Evolutionary conservation across 2,113 vertebrate genomes (phyloP).

Genomic region (Todiramphus saurophagus): DNA sequence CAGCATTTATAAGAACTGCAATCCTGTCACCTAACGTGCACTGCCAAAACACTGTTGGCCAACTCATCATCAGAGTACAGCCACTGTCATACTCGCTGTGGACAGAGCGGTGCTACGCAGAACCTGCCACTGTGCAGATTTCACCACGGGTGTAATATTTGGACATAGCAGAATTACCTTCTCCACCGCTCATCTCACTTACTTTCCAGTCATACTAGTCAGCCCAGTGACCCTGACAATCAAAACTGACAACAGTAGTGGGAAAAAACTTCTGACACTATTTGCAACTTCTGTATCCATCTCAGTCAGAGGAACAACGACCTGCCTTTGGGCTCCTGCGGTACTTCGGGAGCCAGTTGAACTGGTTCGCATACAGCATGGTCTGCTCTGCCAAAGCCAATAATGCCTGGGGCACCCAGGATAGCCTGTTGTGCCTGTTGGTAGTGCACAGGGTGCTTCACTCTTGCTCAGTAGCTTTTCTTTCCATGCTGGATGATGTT

Average conservation of each 20-base stretch:
- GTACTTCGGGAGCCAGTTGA: constrained; percentile 38
- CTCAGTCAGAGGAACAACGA: constrained; percentile 2
- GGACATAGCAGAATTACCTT: neutral
- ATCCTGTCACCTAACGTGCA: neutral
- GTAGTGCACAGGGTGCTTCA: neutral
- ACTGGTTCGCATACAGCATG: constrained; percentile 45
- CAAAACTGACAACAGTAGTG: neutral
- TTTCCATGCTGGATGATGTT: neutral
- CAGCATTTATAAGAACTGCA: neutral
- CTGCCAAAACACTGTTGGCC: neutral
- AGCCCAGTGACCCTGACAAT: neutral
- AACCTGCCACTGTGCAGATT: neutral
- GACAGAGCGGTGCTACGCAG: neutral
- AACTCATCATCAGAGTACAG: neutral
- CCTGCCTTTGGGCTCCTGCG: neutral
- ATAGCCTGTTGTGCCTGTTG: constrained; percentile 47
- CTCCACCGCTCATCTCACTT: neutral
- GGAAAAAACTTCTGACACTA: neutral
- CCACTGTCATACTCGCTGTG: fast-evolving
- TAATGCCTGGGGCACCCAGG: constrained; percentile 18
- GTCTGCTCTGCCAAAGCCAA: constrained; percentile 40
- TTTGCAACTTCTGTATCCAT: neutral
- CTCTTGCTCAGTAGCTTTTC: neutral
- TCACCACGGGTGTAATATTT: neutral
- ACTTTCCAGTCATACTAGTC: neutral